Evolutionary conservation across 2,888 invertebrate species (phyloP).

Genomic region (Junonia oenone): DNA sequence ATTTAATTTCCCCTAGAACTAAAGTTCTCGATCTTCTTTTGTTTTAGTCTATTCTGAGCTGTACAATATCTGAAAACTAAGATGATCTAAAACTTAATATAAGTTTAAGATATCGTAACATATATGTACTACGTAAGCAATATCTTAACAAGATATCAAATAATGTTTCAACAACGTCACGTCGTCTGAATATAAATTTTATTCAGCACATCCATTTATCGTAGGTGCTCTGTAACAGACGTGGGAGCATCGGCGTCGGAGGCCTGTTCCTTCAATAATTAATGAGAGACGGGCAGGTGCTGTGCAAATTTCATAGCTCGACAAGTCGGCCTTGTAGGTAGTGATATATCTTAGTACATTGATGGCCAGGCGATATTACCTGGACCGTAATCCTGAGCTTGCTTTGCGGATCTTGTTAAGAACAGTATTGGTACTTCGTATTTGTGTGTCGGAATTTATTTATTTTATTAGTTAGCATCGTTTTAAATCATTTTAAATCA

Average conservation of each 20-base stretch:
- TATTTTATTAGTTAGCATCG: too few relatives aligned
- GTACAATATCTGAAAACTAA: too few relatives aligned
- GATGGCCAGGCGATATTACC: background rate
- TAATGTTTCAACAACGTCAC: background rate
- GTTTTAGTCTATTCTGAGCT: too few relatives aligned
- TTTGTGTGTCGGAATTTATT: background rate
- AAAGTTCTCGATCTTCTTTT: too few relatives aligned
- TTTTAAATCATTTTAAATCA: too few relatives aligned
- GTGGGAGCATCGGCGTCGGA: background rate
- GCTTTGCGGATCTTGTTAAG: background rate
- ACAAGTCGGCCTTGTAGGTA: conserved; percentile 5
- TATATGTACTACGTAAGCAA: too few relatives aligned
- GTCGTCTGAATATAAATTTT: background rate
- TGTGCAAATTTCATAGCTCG: conserved; percentile 31
- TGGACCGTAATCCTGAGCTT: background rate
- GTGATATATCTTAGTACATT: conserved; percentile 11
- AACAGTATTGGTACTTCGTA: background rate
- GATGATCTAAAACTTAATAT: too few relatives aligned
- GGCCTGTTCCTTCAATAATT: conserved; percentile 44
- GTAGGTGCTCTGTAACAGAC: background rate
- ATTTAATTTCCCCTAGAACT: too few relatives aligned
- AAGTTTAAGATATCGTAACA: too few relatives aligned
- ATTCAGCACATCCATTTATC: background rate
- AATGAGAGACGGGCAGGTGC: conserved; percentile 39
- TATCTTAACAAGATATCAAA: background rate